Evolutionary conservation across 2,113 vertebrate genomes (phyloP), one percentile per base, ranked within the genome.

Genomic region (Monarcha castaneiventris): DNA sequence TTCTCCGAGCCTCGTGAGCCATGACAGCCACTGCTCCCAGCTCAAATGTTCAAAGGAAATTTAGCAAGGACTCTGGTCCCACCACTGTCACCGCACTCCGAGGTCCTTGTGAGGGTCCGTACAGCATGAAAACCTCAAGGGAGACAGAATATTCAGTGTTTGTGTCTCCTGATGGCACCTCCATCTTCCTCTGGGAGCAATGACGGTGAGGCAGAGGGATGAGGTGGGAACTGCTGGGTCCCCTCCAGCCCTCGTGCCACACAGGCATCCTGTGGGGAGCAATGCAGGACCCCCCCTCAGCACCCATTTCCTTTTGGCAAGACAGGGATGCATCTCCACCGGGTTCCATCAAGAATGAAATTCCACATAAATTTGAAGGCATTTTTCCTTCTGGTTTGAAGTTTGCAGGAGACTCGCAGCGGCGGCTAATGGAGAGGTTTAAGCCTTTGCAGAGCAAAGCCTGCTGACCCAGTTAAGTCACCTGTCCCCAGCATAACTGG

Each of bases 401-500:
- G 78, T 89, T 84, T 62, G 20, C 33, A 41, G 56, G 83, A 74
- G 68, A 30, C 69, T 81, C 43, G 10, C 94, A 73, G 84, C 95
- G 86, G 69, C 82, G 89, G 89, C 86, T 67, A 13, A 82, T 52
- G 16, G 9, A 29, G 61, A 49, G 76, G 58, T 46, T 35, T 90
- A 94, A 97, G 87, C 89, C 51, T 87, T 79, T 69, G 30, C 83
- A 72, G 90, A 68, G 85, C 67, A 71, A 88, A 94, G 91, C 61
- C 59, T 11, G 22, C 74, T 78, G 96, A 94, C 97, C 98, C 71
- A 94, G 90, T 94, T 96, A 95, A 96, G 80, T 97, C 97, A 94
- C 97, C 97, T 91, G 87, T 93, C 92, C 88, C 89, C 55, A 7
- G 74, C 13, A 14, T 22, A 35, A 43, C 3, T 7, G 87, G 81